These are phyloP conservation scores for Hydractinia echinata DNA, from an alignment of 30 jellyfish, hydroid and myxozoan genomes.

Conservation along the genomic window DNA sequence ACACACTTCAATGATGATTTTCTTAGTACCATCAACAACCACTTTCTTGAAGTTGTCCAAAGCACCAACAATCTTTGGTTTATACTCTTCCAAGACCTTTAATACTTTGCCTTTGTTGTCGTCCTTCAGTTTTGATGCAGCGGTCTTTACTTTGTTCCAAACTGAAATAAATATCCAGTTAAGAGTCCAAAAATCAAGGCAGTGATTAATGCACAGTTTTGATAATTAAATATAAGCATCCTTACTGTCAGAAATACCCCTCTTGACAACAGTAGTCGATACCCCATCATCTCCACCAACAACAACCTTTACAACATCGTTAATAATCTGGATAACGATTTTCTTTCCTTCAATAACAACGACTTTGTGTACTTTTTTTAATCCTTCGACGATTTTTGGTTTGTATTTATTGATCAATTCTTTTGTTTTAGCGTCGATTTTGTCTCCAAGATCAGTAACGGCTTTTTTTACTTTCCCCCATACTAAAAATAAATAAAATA, in stretches of 20 bases:
- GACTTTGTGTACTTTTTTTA: background rate
- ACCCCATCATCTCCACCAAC: background rate
- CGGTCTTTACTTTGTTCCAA: constrained; percentile 26
- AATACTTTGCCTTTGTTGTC: background rate
- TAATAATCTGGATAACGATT: constrained; percentile 2
- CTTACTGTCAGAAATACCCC: constrained; percentile 23
- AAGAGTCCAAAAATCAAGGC: too few species aligned
- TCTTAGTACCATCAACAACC: constrained; percentile 18
- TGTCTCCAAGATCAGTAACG: constrained; percentile 2
- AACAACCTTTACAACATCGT: constrained; percentile 14
- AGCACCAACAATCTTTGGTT: constrained; percentile 17
- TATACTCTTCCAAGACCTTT: constrained; percentile 14
- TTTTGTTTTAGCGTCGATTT: constrained; percentile 6
- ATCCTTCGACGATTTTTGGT: constrained; percentile 14
- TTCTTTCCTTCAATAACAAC: constrained; percentile 12
- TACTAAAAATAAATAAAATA: constrained; percentile 4
- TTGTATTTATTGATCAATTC: constrained; percentile 17
- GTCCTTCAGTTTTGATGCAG: constrained; percentile 3
- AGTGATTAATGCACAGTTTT: background rate
- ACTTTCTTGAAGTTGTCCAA: constrained; percentile 4
- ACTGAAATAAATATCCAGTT: background rate
- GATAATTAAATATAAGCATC: background rate
- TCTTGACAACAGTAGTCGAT: constrained; percentile 18
- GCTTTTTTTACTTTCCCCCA: constrained; percentile 13
- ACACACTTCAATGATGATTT: constrained; percentile 2